These are phyloP conservation scores for Sardina pilchardus DNA, from an alignment of 2,113 vertebrate genomes.

Conservation along the genomic window DNA sequence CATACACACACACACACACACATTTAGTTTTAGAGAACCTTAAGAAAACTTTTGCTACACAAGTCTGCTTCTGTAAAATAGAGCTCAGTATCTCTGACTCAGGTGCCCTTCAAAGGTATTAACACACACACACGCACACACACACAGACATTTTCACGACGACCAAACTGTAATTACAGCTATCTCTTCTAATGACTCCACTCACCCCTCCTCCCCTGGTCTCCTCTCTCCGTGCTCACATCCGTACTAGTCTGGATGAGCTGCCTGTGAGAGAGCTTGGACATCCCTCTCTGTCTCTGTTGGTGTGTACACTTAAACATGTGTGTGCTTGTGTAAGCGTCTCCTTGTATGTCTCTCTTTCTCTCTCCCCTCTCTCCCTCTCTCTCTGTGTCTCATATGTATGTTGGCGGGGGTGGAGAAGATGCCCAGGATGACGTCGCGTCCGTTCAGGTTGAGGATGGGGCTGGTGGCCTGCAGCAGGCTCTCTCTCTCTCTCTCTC, in stretches of 20 bases:
- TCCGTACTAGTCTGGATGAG: neutral
- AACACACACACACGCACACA: neutral
- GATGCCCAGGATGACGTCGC: slow-evolving; percentile 85
- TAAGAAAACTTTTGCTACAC: neutral
- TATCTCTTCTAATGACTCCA: neutral
- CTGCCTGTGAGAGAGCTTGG: neutral
- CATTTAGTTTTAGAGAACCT: neutral
- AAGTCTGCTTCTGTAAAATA: neutral
- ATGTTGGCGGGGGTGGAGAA: slow-evolving; percentile 87
- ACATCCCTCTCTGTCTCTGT: neutral
- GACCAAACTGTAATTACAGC: neutral
- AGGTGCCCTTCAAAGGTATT: neutral
- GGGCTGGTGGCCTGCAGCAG: slow-evolving; percentile 88
- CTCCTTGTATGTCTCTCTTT: neutral
- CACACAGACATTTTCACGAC: neutral
- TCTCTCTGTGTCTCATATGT: slow-evolving; percentile 76
- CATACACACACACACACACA: neutral
- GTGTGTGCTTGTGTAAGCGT: neutral
- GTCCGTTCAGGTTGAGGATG: slow-evolving; percentile 86
- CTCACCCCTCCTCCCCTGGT: neutral
- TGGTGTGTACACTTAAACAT: neutral
- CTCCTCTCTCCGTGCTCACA: neutral
- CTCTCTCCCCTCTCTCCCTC: too few species aligned
- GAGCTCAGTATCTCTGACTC: neutral
- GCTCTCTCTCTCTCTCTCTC: too few species aligned